A percentile compares a stretch with the other conserved stretches of the same genome.
These are phyloP conservation scores for Monochamus saltuarius DNA, from an alignment of 1,140 invertebrate species.

Conservation along the genomic window DNA sequence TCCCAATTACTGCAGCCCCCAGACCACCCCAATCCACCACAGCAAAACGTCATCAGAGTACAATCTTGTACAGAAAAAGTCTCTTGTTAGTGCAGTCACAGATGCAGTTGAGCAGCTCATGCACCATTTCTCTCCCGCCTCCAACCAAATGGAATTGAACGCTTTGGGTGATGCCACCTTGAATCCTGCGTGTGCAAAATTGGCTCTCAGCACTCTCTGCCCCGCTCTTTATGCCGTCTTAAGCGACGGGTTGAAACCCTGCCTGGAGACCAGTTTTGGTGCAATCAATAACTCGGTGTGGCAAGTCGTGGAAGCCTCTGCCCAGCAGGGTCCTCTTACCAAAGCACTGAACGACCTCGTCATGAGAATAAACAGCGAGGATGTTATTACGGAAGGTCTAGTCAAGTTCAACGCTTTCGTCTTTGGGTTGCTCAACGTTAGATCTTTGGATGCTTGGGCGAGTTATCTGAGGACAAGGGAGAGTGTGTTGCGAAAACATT, in stretches of 20 bases:
- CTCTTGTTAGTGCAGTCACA: constrained; percentile 64
- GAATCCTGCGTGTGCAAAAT: constrained; percentile 65
- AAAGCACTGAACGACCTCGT: constrained; percentile 85
- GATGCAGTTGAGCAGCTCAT: constrained; percentile 68
- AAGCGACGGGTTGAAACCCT: constrained; percentile 78
- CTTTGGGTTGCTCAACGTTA: constrained; percentile 80
- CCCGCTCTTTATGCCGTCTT: constrained; percentile 83
- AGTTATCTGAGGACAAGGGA: constrained; percentile 80
- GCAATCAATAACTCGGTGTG: constrained; percentile 85
- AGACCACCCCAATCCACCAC: constrained; percentile 44
- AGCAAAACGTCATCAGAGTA: constrained; percentile 50
- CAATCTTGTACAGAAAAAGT: constrained; percentile 44
- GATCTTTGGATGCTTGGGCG: constrained; percentile 82
- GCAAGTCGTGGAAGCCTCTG: constrained; percentile 85
- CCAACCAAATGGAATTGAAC: constrained; percentile 58
- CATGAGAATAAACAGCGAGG: constrained; percentile 80
- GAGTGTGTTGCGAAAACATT: constrained; percentile 79
- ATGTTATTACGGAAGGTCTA: constrained; percentile 78
- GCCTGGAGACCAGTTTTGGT: constrained; percentile 82
- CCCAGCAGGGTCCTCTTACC: constrained; percentile 80
- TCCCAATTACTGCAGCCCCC: constrained; percentile 58
- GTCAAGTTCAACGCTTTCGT: constrained; percentile 90
- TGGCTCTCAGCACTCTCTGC: constrained; percentile 73
- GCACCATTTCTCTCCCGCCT: constrained; percentile 59
- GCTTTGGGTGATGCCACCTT: constrained; percentile 58